Base-by-base conservation (phyloP, 2,888 invertebrate species). In the Flabesymbios commensalis region DNA sequence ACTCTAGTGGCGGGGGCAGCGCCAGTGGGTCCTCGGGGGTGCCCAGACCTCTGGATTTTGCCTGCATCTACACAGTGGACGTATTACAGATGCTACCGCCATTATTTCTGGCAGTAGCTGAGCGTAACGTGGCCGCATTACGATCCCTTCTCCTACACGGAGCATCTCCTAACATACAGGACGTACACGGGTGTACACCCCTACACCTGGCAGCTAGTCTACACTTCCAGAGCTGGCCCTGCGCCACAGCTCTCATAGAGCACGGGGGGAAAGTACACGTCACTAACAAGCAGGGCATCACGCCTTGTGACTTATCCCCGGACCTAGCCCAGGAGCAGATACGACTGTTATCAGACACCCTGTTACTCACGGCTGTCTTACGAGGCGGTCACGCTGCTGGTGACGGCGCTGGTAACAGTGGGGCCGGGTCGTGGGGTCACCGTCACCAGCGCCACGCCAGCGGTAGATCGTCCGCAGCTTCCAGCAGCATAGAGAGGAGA, bases 181-280 rank as follows among this genome's bases (percentile, higher is more conserved):
- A 87, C 74, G 76, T 78, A 26, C 39, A 49, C 24, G 87, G 87
- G 24, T 86, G 86, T 74, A 86, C 87, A 19, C 86, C 87, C 1
- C 79, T 88, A 24, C 87, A 87, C 74, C 75, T 87, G 55, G 86
- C 86, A 29, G 85, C 86, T 43, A 83, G 85, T 59, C 85, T 85
- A 70, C 83, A 84, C n/a, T 85, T 84, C 61, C 83, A 86, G 54
- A 85, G 84, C 48, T 84, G 85, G 84, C 84, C 86, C 60, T 85
- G 85, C 70, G 83, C 85, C 48, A 77, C 84, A 45, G 82, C 83
- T 65, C 78, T 87, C 68, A 75, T 87, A 65, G 85, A 85, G 73
- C 80, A 83, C 63, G 86, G 86, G 31, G 86, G 84, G 19, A 72
- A 68, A 55, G 83, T 86, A 49, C 76, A 79, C 59, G 67, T 81